These are phyloP conservation scores for Asbolus verrucosus DNA, from an alignment of 1,140 invertebrate species.

Conservation along the genomic window DNA sequence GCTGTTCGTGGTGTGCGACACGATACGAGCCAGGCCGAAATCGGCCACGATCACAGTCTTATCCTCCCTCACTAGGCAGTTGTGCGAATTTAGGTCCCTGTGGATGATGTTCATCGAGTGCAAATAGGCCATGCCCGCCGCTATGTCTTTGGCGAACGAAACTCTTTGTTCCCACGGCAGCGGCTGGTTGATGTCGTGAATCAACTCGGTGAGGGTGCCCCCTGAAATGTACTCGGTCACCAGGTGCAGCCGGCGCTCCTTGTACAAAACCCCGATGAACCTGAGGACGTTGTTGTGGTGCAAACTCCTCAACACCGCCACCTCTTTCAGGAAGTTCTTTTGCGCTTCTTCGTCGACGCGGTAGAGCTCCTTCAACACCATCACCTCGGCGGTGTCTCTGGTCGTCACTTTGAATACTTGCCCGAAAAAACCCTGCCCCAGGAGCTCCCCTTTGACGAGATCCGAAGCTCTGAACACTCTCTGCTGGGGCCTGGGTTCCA, in stretches of 20 bases:
- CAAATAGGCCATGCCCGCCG: conserved; percentile 90
- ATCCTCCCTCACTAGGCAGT: conserved; percentile 89
- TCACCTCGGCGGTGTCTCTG: conserved; percentile 88
- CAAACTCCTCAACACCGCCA: conserved; percentile 88
- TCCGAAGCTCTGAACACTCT: conserved; percentile 91
- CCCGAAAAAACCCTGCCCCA: conserved; percentile 95
- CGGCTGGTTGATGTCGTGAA: conserved; percentile 77
- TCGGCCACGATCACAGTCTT: conserved; percentile 94
- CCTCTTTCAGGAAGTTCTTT: conserved; percentile 94
- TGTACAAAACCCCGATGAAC: conserved; percentile 94
- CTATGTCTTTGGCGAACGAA: conserved; percentile 90
- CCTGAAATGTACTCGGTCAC: conserved; percentile 94
- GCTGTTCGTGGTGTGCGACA: conserved; percentile 72
- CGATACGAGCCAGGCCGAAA: conserved; percentile 92
- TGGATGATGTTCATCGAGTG: conserved; percentile 96
- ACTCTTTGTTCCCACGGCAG: conserved; percentile 87
- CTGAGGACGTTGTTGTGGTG: conserved; percentile 91
- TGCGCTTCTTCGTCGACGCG: conserved; percentile 94
- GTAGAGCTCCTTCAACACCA: conserved; percentile 95
- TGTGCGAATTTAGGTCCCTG: conserved; percentile 95
- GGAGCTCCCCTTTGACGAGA: conserved; percentile 87
- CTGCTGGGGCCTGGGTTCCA: conserved; percentile 80
- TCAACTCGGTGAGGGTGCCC: conserved; percentile 85
- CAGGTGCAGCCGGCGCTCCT: conserved; percentile 90
- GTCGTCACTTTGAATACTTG: conserved; percentile 93